Evolutionary conservation across 2,888 invertebrate genomes (phyloP), one percentile per base, ranked within the genome.

Genomic region (Callinectes sapidus): DNA sequence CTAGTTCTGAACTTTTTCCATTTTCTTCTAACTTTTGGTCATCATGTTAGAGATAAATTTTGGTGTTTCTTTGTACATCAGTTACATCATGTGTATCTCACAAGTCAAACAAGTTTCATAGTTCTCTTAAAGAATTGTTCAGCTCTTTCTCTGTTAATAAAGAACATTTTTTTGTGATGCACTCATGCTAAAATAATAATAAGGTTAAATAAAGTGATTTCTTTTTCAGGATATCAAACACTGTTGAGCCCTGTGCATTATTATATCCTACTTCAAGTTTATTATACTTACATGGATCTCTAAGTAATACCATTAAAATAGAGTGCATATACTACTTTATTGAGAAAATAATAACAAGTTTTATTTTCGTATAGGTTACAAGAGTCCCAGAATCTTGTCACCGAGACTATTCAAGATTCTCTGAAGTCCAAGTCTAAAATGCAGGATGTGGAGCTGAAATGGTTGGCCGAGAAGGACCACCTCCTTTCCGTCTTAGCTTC

Each of bases 401-500:
- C 55, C 42, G 91, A 88, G 85, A 54, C 92, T 3, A 81, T 86
- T 48, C 87, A 90, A 54, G 89, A 91, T 66, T 61, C 92, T 1
- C 14, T 94, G 18, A 85, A 89, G 42, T 71, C 54, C 35, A 92
- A 48, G 66, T 85, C 87, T 87, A 88, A 91, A 28, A 39, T 92
- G 42, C 91, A 92, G 16, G 87, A 86, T 32, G 13, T 87, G 71
- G 92, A 94, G 77, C 91, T 71, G 32, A 66, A 39, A 18, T 94
- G 92, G 92, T 91, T 94, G 42, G 92, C 94, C 18, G 92, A 94
- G 42, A 87, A 91, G 66, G 94, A 94, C 55, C 91, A 94, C 18
- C 89, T 94, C 48, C 55, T 92, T 18, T 91, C 92, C 42, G 89
- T 91, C n/a, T 86, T 93, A 35, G 81, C 92, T 13, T 42, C 91